A percentile compares a stretch with the other conserved stretches of the same genome.
Conservation (phyloP, 2,113 vertebrate genomes). For the Pluvialis apricaria region DNA sequence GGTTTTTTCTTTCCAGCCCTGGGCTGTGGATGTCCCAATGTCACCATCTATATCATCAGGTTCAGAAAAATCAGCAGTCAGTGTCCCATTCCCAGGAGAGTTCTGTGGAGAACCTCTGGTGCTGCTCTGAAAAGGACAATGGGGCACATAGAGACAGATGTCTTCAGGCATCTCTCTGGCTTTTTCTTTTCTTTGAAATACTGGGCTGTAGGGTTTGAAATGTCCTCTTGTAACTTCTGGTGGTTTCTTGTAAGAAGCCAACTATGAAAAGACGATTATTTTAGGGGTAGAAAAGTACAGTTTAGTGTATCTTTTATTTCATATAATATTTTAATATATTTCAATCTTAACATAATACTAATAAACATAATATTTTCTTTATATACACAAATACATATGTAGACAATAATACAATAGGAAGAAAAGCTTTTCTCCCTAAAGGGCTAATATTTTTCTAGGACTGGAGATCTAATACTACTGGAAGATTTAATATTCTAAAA, state of each 20-base stretch:
- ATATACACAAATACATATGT: background rate
- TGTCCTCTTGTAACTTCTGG: constrained; percentile 10
- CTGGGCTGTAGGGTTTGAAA: constrained; percentile 13
- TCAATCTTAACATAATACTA: background rate
- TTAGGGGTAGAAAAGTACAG: background rate
- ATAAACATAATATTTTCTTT: background rate
- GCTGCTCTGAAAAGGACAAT: background rate
- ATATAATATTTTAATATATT: background rate
- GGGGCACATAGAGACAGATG: constrained; percentile 37
- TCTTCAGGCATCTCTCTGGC: background rate
- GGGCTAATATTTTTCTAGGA: background rate
- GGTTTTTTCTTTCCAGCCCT: background rate
- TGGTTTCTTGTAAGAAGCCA: background rate
- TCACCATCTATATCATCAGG: background rate
- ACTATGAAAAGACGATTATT: constrained; percentile 13
- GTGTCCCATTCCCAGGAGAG: background rate
- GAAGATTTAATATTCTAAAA: background rate
- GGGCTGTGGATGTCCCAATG: background rate
- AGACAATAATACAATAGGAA: background rate
- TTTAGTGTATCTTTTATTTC: background rate
- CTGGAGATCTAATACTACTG: background rate
- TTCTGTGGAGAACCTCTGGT: background rate
- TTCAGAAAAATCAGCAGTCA: background rate
- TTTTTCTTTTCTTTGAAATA: constrained; percentile 39
- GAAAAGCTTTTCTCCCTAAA: background rate